Evolutionary conservation across 2,113 vertebrate genomes (phyloP).

Genomic region (human (Homo sapiens)): GRCh38 chr3:136453501-136454000

Average conservation of each 20-base stretch:
- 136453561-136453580: no score
- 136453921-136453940: no score
- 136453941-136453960: background rate
- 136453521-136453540: no score
- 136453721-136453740: background rate
- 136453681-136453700: background rate
- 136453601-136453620: background rate
- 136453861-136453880: slow-evolving; percentile 30
- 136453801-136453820: background rate
- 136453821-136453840: background rate
- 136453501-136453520: no score
- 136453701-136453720: background rate
- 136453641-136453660: background rate
- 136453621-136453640: background rate
- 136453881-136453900: background rate
- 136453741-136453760: background rate
- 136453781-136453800: background rate
- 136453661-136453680: background rate
- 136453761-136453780: background rate
- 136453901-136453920: background rate
- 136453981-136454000: background rate
- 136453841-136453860: background rate
- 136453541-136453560: no score
- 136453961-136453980: background rate
- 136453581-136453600: no score